Base-by-base conservation (phyloP, 2,113 vertebrate genomes). In the Alosa alosa region DNA sequence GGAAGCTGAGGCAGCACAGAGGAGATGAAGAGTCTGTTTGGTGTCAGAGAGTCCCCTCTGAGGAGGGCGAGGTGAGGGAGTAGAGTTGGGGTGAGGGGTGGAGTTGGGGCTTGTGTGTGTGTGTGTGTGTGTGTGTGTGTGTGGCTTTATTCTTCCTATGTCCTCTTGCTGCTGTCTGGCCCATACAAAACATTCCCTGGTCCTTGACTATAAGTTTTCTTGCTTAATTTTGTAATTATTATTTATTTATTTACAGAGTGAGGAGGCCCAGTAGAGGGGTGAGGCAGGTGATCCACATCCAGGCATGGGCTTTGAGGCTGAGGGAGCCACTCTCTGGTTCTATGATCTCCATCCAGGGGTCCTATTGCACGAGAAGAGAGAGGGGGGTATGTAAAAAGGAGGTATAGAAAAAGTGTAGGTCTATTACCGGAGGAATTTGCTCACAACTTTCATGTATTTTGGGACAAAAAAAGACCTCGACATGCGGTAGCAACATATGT, bases 141-240 rank as follows among this genome's bases (percentile, higher is more conserved):
- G 64, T 5, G 64, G 31, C 31, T 13, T 17, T 11, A 36, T 39
- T 78, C 36, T 6, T 39, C n/a, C 72, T 31, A 39, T 78, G 36
- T 78, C 72, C 13, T 78, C 11, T 78, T 39, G 31, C 13, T 78
- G 72, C 36, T 78, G 72, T 31, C 72, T 78, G 72, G 72, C 72
- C 68, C 72, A 78, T 78, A 39, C 36, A 78, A 78, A 78, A 78
- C 72, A 78, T 78, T 78, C 72, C 36, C 72, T 78, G 72, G 72
- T 78, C 72, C 72, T 36, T 78, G 72, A 39, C 36, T 36, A 36
- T 18, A 7, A 36, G n/a, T 72, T 31, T 9, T 31, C 39, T 78
- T 78, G 31, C 2, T 44, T 44, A 44, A 3, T 72, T 11, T 52
- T 52, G 11, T 52, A 15, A 15, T 52, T 52, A 3, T 72, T 72